These are phyloP conservation scores for Aldabrachelys gigantea DNA, from an alignment of 2,113 vertebrate species.

Conservation along the genomic window DNA sequence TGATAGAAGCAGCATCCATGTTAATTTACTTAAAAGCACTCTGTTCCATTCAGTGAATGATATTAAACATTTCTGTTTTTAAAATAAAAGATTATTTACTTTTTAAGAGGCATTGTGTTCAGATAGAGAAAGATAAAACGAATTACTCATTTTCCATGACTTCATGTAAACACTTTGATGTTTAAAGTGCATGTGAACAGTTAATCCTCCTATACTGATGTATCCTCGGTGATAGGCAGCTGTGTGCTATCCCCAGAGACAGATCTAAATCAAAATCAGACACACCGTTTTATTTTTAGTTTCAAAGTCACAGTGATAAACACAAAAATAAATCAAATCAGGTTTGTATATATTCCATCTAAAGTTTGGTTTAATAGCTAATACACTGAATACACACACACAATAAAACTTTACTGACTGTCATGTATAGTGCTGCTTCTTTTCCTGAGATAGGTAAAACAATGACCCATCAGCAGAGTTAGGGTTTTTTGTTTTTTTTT, in stretches of 20 bases:
- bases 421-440: slow-evolving; percentile 27
- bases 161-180: slow-evolving; percentile 69
- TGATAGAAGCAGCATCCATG: slow-evolving; percentile 23
- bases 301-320: slow-evolving; percentile 64
- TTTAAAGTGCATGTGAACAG: slow-evolving; percentile 74
- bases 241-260: slow-evolving; percentile 39
- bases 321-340: slow-evolving; percentile 70
- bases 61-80: slow-evolving; percentile 67
- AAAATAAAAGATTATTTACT: slow-evolving; percentile 71
- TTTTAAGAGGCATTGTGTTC: slow-evolving; percentile 49
- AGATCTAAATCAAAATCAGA: slow-evolving; percentile 75
- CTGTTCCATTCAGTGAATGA: slow-evolving; percentile 3
- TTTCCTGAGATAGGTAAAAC: slow-evolving; percentile 35
- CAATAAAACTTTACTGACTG: slow-evolving; percentile 40
- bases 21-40: slow-evolving; percentile 66
- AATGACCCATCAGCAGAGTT: slow-evolving; percentile 15
- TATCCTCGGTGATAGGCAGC: slow-evolving; percentile 57
- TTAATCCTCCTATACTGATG: slow-evolving; percentile 74
- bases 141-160: slow-evolving; percentile 76
- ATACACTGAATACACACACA: slow-evolving; percentile 56
- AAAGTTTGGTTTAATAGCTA: slow-evolving; percentile 67
- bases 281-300: slow-evolving; percentile 70
- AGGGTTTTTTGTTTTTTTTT: slow-evolving; percentile 60
- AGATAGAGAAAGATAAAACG: slow-evolving; percentile 71
- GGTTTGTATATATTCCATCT: slow-evolving; percentile 49